Evolutionary conservation across 92 coral and sea anemone genomes (phyloP).

Genomic region (Muricea muricata): DNA sequence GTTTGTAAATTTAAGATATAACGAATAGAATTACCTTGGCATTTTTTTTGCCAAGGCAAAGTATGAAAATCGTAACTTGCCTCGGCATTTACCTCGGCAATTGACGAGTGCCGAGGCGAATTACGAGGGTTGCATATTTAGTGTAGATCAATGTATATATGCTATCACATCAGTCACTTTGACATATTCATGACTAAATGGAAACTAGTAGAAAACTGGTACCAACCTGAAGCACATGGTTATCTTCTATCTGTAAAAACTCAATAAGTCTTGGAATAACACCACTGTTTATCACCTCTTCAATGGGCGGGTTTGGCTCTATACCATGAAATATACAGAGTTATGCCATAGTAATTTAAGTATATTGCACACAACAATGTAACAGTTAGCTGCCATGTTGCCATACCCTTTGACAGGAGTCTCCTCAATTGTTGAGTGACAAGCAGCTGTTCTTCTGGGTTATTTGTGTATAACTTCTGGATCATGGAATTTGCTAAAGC

Average conservation of each 20-base stretch:
- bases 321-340: neutral
- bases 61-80: too few species aligned
- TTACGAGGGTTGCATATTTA: too few species aligned
- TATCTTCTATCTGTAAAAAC: slow-evolving; percentile 88
- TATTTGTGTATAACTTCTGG: slow-evolving; percentile 80
- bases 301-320: slow-evolving; percentile 99
- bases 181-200: too few species aligned
- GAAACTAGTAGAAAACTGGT: neutral
- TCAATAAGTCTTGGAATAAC: slow-evolving; percentile 95
- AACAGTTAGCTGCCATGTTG: neutral
- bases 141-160: too few species aligned
- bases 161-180: too few species aligned
- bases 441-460: slow-evolving; percentile 78
- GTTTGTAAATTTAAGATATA: too few species aligned
- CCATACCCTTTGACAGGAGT: slow-evolving; percentile 91
- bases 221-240: slow-evolving; percentile 82
- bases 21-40: too few species aligned
- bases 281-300: slow-evolving; percentile 92
- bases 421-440: slow-evolving; percentile 92
- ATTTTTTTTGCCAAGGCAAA: too few species aligned
- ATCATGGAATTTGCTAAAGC: slow-evolving; percentile 78
- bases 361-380: too few species aligned
- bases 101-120: too few species aligned
- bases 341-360: too few species aligned
- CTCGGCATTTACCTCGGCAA: too few species aligned